Conservation (phyloP, 2,797 vertebrate species). For the Rhinella marina region DNA sequence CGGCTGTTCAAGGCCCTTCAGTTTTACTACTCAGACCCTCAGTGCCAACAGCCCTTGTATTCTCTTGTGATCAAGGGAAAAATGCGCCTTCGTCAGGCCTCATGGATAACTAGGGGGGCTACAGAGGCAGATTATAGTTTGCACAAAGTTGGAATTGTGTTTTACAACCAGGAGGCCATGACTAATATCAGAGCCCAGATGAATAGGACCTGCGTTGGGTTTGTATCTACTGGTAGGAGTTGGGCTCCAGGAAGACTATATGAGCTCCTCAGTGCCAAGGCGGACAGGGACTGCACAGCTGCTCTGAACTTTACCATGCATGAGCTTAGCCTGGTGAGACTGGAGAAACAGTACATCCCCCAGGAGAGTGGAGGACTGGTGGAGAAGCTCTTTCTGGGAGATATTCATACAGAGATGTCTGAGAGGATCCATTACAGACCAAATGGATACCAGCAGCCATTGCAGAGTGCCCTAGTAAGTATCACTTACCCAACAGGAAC, state of each 20-base stretch:
- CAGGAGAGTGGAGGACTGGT: constrained; percentile 68
- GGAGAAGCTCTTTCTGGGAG: constrained; percentile 87
- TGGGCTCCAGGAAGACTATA: constrained; percentile 77
- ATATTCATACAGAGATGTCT: constrained; percentile 84
- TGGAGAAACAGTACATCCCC: constrained; percentile 79
- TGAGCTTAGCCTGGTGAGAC: constrained; percentile 83
- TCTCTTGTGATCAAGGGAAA: constrained; percentile 87
- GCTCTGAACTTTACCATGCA: constrained; percentile 87
- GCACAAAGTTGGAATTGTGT: constrained; percentile 84
- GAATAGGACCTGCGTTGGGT: constrained; percentile 72
- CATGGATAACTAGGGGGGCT: constrained; percentile 88
- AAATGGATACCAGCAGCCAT: constrained; percentile 86
- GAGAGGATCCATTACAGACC: constrained; percentile 85
- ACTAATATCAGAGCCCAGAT: constrained; percentile 72
- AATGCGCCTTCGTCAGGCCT: constrained; percentile 84
- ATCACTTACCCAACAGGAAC: neutral
- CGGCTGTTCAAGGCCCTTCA: constrained; percentile 85
- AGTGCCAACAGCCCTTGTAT: constrained; percentile 81
- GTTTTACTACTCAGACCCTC: constrained; percentile 86
- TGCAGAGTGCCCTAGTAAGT: constrained; percentile 90
- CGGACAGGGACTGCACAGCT: constrained; percentile 75
- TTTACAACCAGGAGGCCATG: constrained; percentile 80
- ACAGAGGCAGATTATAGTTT: constrained; percentile 87
- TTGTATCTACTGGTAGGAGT: constrained; percentile 65
- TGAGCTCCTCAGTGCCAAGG: constrained; percentile 81